phyloP scores from a whole-genome alignment of 2,113 vertebrate species.

The Ranitomeya variabilis region DNA sequence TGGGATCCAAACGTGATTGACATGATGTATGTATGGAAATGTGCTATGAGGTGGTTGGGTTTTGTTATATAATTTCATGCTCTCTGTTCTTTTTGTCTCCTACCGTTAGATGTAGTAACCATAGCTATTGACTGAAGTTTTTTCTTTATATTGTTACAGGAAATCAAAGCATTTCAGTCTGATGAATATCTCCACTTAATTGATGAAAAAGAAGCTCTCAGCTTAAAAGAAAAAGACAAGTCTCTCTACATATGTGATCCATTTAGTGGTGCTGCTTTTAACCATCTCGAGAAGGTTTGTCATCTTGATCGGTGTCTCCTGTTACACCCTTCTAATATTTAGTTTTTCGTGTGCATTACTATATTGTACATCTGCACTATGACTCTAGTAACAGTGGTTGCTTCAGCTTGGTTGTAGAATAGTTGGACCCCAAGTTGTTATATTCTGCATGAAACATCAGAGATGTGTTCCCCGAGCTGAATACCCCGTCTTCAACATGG shows the following conservation, averaged over 20 bases:
- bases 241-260: conserved; percentile 91
- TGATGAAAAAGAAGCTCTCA: conserved; percentile 78
- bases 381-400: conserved; percentile 1
- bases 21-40: too few relatives aligned
- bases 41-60: too few relatives aligned
- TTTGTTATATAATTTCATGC: not conserved
- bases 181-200: conserved; percentile 86
- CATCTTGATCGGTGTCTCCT: not conserved
- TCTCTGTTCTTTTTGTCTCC: not conserved
- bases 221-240: conserved; percentile 84
- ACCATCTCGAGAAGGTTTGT: conserved; percentile 86
- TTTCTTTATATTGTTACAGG: conserved; percentile 71
- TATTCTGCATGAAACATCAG: conserved; percentile 89
- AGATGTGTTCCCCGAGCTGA: conserved; percentile 90
- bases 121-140: too few relatives aligned
- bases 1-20: too few relatives aligned
- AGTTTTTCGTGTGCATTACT: not conserved
- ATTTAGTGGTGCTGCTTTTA: conserved; percentile 82
- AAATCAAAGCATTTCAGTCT: conserved; percentile 90
- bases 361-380: not conserved
- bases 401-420: conserved; percentile 89
- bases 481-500: conserved; percentile 90
- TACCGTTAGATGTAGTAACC: too few relatives aligned
- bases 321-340: not conserved
- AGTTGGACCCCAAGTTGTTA: conserved; percentile 91